A percentile compares a stretch with the other conserved stretches of the same genome.
Conservation (phyloP, 2,797 vertebrate species). For the Platyrinchus mystaceus region DNA sequence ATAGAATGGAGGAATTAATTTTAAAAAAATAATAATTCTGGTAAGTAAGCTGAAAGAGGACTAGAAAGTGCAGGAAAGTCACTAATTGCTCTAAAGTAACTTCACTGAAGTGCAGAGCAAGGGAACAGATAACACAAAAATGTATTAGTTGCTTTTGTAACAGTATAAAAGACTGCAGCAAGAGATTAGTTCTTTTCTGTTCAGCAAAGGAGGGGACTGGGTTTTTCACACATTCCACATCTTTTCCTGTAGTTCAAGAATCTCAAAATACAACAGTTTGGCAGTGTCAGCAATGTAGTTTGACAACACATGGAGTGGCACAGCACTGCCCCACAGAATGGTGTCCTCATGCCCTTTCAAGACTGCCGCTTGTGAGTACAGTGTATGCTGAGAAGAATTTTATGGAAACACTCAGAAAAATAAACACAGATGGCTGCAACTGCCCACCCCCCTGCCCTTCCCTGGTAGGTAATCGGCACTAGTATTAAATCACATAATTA, state of each 20-base stretch:
- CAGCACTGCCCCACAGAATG: slow-evolving; percentile 13
- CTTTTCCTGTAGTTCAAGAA: slow-evolving; percentile 32
- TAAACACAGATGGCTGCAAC: slow-evolving; percentile 45
- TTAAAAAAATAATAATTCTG: slow-evolving; percentile 34
- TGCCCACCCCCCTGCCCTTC: background rate
- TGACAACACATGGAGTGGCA: slow-evolving; percentile 2
- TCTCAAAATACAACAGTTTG: slow-evolving; percentile 18
- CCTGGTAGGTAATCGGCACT: slow-evolving; percentile 16
- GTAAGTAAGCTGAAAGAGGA: slow-evolving; percentile 32
- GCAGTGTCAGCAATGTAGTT: slow-evolving; percentile 9
- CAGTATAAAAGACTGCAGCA: slow-evolving; percentile 10
- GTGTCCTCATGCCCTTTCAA: slow-evolving; percentile 17
- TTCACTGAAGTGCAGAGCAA: slow-evolving; percentile 37
- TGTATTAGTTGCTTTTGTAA: slow-evolving; percentile 46
- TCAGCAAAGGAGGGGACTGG: slow-evolving; percentile 29
- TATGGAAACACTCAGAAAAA: slow-evolving; percentile 39
- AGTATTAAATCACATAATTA: slow-evolving; percentile 1
- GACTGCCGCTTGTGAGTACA: background rate
- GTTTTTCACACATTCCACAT: background rate
- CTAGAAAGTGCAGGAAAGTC: slow-evolving; percentile 23
- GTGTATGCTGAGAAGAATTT: slow-evolving; percentile 32
- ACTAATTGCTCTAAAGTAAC: slow-evolving; percentile 44
- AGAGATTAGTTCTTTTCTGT: slow-evolving; percentile 52
- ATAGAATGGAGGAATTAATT: slow-evolving; percentile 43
- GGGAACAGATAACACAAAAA: slow-evolving; percentile 42